These are phyloP conservation scores for Sinella curviseta DNA, from an alignment of 1,140 invertebrate species.

Conservation along the genomic window DNA sequence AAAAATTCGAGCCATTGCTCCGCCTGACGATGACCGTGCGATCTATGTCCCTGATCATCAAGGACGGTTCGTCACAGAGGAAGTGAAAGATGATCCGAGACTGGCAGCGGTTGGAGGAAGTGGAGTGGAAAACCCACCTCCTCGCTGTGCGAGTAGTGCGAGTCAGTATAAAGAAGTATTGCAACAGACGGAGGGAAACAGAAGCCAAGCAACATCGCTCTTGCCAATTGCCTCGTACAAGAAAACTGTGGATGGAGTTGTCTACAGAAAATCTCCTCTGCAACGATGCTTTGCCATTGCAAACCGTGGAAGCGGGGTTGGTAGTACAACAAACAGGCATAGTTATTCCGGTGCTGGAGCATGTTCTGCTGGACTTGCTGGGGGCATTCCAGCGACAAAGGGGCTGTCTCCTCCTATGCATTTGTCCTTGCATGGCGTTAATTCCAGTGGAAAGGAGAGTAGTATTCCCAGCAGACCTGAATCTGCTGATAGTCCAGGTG, in stretches of 20 bases:
- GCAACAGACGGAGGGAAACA: neutral
- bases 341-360: slow-evolving; percentile 5
- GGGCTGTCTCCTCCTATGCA: neutral
- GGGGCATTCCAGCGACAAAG: neutral
- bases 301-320: neutral
- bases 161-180: slow-evolving; percentile 8
- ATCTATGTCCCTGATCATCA: slow-evolving; percentile 41
- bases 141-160: neutral
- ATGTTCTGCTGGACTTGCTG: neutral
- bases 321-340: neutral
- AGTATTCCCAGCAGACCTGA: slow-evolving; percentile 12
- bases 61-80: slow-evolving; percentile 39
- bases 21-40: slow-evolving; percentile 34
- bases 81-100: slow-evolving; percentile 28
- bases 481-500: neutral
- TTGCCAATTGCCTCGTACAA: neutral
- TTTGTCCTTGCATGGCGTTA: slow-evolving; percentile 3
- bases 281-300: neutral
- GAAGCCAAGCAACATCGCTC: neutral
- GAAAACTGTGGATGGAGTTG: neutral
- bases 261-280: slow-evolving; percentile 10
- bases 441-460: neutral
- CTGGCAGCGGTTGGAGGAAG: neutral
- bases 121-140: neutral
- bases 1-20: slow-evolving; percentile 35